These are phyloP conservation scores for Trachops cirrhosus DNA, from an alignment of 2,797 vertebrate genomes.

Conservation along the genomic window DNA sequence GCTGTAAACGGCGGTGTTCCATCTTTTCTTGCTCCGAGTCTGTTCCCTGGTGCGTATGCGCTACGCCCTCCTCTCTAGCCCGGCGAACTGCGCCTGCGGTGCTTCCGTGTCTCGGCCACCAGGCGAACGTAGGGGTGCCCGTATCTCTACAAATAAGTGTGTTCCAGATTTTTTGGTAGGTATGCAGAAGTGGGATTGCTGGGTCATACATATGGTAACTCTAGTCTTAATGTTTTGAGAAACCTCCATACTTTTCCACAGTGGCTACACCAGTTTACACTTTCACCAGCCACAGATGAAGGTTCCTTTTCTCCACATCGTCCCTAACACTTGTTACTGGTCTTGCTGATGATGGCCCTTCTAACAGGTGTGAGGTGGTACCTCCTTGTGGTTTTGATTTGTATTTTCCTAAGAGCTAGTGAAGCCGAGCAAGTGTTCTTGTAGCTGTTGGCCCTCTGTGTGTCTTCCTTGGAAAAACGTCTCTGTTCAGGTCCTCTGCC, in stretches of 20 bases:
- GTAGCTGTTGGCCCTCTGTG: neutral
- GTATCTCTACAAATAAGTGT: neutral
- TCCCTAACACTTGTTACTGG: rapidly evolving
- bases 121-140: rapidly evolving
- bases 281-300: rapidly evolving
- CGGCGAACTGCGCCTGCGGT: rapidly evolving
- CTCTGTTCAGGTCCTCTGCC: neutral
- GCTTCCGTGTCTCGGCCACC: no score
- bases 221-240: no score
- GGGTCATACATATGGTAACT: neutral
- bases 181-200: neutral
- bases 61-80: rapidly evolving
- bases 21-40: rapidly evolving
- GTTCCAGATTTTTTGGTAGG: no score
- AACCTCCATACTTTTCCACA: rapidly evolving
- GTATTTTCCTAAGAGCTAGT: neutral
- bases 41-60: rapidly evolving
- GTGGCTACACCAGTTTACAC: rapidly evolving
- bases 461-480: neutral
- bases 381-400: neutral
- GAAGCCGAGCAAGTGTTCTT: neutral
- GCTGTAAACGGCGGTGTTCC: rapidly evolving
- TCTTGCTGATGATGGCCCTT: neutral
- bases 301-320: neutral
- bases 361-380: neutral